A percentile compares a stretch with the other conserved stretches of the same genome.
Conservation (phyloP, 2,797 vertebrate genomes). For the Salmo trutta region DNA sequence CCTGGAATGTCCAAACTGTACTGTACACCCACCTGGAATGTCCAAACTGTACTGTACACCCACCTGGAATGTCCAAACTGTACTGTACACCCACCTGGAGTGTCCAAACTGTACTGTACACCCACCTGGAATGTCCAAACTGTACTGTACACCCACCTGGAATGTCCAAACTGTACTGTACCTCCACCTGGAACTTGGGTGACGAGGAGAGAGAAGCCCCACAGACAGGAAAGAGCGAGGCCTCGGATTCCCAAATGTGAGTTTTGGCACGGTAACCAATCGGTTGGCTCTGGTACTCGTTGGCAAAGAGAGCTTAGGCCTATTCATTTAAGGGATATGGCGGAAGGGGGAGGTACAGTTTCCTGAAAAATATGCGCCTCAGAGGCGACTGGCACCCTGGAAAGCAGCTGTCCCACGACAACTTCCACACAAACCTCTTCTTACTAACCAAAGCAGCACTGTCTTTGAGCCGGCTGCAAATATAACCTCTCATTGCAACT, state of each 20-base stretch:
- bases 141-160: too few species aligned
- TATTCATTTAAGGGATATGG: conserved; percentile 22
- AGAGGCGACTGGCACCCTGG: conserved; percentile 12
- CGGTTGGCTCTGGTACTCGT: conserved; percentile 9
- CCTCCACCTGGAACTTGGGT: conserved; percentile 8
- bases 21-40: too few species aligned
- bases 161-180: background rate
- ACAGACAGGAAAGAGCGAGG: background rate
- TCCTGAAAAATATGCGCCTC: conserved; percentile 15
- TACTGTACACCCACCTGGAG: background rate
- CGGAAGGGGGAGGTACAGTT: background rate
- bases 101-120: background rate
- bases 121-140: too few species aligned
- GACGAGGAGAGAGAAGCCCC: background rate
- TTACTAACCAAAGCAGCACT: conserved; percentile 32
- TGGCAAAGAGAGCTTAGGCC: conserved; percentile 24
- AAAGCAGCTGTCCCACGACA: conserved; percentile 23
- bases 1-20: too few species aligned
- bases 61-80: background rate
- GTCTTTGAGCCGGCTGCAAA: conserved; percentile 18
- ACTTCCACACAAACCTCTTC: conserved; percentile 11
- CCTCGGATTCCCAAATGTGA: conserved; percentile 8
- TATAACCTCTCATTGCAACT: conserved; percentile 27
- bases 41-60: too few species aligned
- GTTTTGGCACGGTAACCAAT: conserved; percentile 8